Base-by-base conservation (phyloP, 2,888 invertebrate species). In the Lamellibrachia columna region DNA sequence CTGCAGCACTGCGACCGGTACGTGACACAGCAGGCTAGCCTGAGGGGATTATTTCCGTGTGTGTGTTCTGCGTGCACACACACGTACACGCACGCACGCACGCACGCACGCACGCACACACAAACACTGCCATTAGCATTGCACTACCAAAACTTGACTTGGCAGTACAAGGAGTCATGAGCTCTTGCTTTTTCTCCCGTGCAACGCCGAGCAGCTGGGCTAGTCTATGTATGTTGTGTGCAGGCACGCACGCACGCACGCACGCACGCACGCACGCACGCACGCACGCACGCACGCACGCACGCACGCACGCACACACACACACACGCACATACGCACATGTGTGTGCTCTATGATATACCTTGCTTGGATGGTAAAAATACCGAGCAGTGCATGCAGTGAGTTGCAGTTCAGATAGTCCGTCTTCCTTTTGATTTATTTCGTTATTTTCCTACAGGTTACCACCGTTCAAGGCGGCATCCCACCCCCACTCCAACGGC, bases 1-100 rank as follows among this genome's bases (percentile, higher is more conserved):
- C 93, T 93, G n/a, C 93, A 93, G 91, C 92, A 93, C 92, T 93
- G 90, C 22, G 91, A 92, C 92, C 92, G 93, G 93, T 92, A 92
- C 22, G 75, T 75, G 75, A n/a, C 75, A n/a, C 15, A 3, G 15
- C 52, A 91, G 75, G 15, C 6, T 75, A 22, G 75, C n/a, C n/a
- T 75, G 75, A 75, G 75, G 15, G 75, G 22, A 75, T 22, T 15
- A 75, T 75, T 9, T 15, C 11, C 75, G 75, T 75, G 22, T 22
- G 75, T 22, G 75, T 58, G 58, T 58, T 58, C 15, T 58, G 15
- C 58, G 7, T 58, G 15, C 58, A 58, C 15, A 58, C 58, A 8
- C 7, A 58, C 58, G 7, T 8, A 58, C 58, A 58, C 7, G 7
- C 58, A 58, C 7, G 15, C 58, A 7, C 7, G 7, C 58, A 7